These are phyloP conservation scores for Eurystomus gularis DNA, from an alignment of 2,113 vertebrate species.

Conservation along the genomic window DNA sequence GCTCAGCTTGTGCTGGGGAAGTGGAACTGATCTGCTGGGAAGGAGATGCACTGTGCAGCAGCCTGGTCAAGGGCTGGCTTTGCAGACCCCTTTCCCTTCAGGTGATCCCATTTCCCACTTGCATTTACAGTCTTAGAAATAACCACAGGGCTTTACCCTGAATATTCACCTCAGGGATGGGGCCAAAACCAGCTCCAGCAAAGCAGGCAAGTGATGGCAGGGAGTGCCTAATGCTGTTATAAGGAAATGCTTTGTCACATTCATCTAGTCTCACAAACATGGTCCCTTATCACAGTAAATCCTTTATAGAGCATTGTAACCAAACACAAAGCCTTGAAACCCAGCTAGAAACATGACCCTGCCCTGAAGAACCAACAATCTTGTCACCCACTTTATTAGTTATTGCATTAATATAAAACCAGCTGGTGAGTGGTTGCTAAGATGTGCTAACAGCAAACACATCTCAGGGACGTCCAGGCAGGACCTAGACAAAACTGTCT, in stretches of 20 bases:
- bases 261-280: neutral
- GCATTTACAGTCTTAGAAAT: neutral
- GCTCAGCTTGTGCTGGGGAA: neutral
- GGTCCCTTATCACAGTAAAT: neutral
- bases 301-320: neutral
- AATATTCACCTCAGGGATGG: accelerated
- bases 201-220: neutral
- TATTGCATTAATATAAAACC: neutral
- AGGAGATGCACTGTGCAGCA: neutral
- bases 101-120: neutral
- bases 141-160: neutral
- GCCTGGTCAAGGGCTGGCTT: neutral
- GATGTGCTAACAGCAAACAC: neutral
- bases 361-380: neutral
- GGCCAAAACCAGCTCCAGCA: neutral
- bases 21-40: neutral
- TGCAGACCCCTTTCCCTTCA: neutral
- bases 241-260: neutral
- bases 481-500: neutral
- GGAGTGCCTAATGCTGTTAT: neutral
- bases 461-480: neutral
- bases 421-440: neutral
- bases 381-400: neutral
- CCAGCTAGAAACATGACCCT: neutral
- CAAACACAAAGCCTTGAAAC: neutral